Percentiles rank a stretch among this genome's conserved stretches.
phyloP scores from a whole-genome alignment of 1,140 invertebrate genomes.

The Venustaconcha ellipsiformis region DNA sequence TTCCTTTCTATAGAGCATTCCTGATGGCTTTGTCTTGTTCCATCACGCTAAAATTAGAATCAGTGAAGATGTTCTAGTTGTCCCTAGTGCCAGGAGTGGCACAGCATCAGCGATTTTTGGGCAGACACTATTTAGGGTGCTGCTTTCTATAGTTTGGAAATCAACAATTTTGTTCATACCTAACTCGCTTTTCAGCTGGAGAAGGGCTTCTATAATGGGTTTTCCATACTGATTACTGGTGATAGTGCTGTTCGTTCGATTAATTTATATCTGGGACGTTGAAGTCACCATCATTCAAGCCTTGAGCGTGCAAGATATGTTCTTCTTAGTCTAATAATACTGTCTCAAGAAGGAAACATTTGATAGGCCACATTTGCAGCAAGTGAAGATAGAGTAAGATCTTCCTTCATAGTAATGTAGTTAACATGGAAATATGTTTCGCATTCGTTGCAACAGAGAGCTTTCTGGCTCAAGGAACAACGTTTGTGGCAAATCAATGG shows the following conservation, averaged over 20 bases:
- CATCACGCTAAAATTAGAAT: not conserved
- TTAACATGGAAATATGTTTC: too few relatives aligned
- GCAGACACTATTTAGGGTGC: not conserved
- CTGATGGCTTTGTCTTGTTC: not conserved
- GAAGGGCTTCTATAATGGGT: not conserved
- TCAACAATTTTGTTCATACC: conserved; percentile 8
- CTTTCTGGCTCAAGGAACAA: too few relatives aligned
- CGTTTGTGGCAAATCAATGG: too few relatives aligned
- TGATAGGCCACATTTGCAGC: too few relatives aligned
- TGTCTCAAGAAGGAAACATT: too few relatives aligned
- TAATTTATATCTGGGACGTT: conserved; percentile 7
- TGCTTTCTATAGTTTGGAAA: not conserved
- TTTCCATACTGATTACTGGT: conserved; percentile 1
- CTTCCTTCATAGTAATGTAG: too few relatives aligned
- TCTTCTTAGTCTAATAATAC: too few relatives aligned
- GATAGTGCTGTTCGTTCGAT: not conserved
- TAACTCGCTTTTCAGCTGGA: not conserved
- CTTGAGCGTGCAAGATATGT: too few relatives aligned
- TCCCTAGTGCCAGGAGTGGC: conserved; percentile 9
- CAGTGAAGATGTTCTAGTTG: not conserved
- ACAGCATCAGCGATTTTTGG: not conserved
- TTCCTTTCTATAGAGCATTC: not conserved
- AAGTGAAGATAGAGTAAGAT: too few relatives aligned
- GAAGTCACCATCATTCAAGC: conserved; percentile 4
- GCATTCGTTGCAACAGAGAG: too few relatives aligned